These are phyloP conservation scores for Drosophila pallidifrons DNA, from an alignment of 1,140 invertebrate species.

Conservation along the genomic window DNA sequence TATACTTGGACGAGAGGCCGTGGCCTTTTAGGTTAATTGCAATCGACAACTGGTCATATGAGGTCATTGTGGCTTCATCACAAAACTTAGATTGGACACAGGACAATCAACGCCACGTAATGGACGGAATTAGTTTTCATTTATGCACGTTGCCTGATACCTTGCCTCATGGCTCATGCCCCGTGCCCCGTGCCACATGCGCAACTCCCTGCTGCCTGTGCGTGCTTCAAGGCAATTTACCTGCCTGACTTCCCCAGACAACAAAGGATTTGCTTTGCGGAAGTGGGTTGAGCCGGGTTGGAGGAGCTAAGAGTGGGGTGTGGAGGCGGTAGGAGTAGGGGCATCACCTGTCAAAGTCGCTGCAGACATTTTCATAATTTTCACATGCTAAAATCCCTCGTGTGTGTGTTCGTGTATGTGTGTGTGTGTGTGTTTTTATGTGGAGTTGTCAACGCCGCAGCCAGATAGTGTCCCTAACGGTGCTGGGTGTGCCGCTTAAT, in stretches of 20 bases:
- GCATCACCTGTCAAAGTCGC: conserved; percentile 62
- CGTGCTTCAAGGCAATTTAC: conserved; percentile 65
- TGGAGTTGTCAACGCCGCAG: conserved; percentile 1
- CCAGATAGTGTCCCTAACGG: not conserved
- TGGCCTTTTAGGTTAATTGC: conserved; percentile 79
- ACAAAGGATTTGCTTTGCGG: conserved; percentile 65
- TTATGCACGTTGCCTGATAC: conserved; percentile 56
- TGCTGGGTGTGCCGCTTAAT: conserved; percentile 61
- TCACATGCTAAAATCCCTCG: conserved; percentile 67
- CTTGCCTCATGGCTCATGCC: conserved; percentile 4
- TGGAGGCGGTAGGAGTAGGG: not conserved
- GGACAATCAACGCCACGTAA: conserved; percentile 58
- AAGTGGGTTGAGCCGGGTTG: not conserved
- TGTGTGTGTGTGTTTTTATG: conserved; percentile 4
- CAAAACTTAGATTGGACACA: conserved; percentile 13
- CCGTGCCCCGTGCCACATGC: too few relatives aligned
- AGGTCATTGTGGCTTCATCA: conserved; percentile 61
- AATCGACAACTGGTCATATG: conserved; percentile 59
- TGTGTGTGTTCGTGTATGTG: conserved; percentile 21
- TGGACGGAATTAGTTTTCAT: conserved; percentile 63
- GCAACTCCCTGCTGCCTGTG: conserved; percentile 40
- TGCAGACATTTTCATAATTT: conserved; percentile 77
- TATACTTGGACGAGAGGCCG: not conserved
- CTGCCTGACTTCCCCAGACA: conserved; percentile 50
- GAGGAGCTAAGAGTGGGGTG: not conserved